Evolutionary conservation across 2,113 vertebrate species (phyloP), one percentile per base, ranked within the genome.

Genomic region (Cygnus atratus): DNA sequence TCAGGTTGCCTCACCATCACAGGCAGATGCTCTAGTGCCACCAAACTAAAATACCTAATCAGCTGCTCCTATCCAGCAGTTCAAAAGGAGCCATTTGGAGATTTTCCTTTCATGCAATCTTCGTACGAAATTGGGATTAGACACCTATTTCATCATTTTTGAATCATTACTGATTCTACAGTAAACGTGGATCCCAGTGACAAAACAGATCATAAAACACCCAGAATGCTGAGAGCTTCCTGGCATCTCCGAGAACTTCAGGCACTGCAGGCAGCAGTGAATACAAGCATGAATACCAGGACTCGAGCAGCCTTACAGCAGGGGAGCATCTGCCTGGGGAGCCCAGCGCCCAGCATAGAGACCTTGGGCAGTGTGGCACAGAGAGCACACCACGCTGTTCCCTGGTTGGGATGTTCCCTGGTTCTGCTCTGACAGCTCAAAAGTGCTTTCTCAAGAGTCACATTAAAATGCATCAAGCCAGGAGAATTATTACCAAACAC

Each of bases 301-400:
- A 7, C 46, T 46, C 6, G 1, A 54, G 35, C 58, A 85, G 71
- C 54, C n/a, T 70, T 63, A 50, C 28, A 58, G 74, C 58, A 50
- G 80, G 46, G 74, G 74, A 93, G 66, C 73, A 59, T 46, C 86
- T 74, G 35, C 28, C 65, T 84, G 68, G 52, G 68, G 48, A 46
- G 33, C 1, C 0, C 28, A 57, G 33, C 0, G 2, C 73, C 46
- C 46, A 48, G 20, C 46, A 48, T 5, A 22, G 46, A 48, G 46
- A 48, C 46, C 46, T 20, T 22, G 46, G 50, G 73, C 73, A 50
- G 44, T 5, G 20, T 48, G 20, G 20, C 43, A 86, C 28, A 73
- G 59, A 52, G 2, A 10, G 14, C 39, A 6, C 8, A 5, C 74
- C 50, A n/a, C 50, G 39, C 46, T 41, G 5, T 3, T 4, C 46